These are phyloP conservation scores for Chaetogeoica ovagalla DNA, from an alignment of 2,888 invertebrate species.

Conservation along the genomic window DNA sequence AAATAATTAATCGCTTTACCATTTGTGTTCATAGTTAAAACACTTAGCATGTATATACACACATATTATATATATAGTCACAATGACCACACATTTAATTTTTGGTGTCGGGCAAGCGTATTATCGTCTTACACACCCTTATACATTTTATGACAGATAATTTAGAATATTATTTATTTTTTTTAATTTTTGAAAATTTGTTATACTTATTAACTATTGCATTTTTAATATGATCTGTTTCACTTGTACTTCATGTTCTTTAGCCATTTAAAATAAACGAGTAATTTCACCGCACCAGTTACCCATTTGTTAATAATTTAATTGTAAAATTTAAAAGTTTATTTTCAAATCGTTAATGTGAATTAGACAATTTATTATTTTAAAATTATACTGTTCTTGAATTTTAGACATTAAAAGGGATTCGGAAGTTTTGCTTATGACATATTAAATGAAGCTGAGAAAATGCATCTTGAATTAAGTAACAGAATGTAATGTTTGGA, in stretches of 20 bases:
- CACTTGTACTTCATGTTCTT: not conserved
- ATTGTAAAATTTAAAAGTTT: constrained; percentile 14
- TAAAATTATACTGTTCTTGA: constrained; percentile 1
- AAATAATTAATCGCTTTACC: no score
- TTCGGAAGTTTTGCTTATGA: not conserved
- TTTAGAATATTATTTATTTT: constrained; percentile 1
- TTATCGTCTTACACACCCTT: no score
- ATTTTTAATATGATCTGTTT: constrained; percentile 8
- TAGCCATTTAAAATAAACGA: not conserved
- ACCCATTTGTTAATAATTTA: constrained; percentile 12
- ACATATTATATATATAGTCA: no score
- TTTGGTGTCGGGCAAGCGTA: no score
- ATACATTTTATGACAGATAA: no score
- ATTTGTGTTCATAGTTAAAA: no score
- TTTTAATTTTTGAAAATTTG: constrained; percentile 6
- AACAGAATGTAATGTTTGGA: constrained; percentile 2
- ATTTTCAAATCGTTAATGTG: not conserved
- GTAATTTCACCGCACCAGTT: constrained; percentile 3
- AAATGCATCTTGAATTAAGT: not conserved
- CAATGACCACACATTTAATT: no score
- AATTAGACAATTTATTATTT: constrained; percentile 7
- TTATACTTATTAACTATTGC: not conserved
- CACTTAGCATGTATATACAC: no score
- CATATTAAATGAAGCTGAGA: constrained; percentile 6
- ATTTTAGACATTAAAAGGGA: constrained; percentile 8